Evolutionary conservation across 2,888 invertebrate genomes (phyloP), one percentile per base, ranked within the genome.

Genomic region (Melangyna quadrimaculata): DNA sequence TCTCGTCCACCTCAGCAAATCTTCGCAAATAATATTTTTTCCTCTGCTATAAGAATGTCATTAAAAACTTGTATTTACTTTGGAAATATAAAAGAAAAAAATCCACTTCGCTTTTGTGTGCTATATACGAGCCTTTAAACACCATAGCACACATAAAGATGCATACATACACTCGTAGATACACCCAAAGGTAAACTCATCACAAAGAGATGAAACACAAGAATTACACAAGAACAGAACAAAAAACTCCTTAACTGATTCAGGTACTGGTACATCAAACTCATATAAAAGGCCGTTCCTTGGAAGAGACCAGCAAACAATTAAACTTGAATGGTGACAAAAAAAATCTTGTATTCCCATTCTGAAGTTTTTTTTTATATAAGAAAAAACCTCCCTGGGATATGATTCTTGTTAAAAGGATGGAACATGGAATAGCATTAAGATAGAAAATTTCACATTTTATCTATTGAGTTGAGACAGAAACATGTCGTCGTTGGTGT

Each of bases 331-430:
- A 78, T 61, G 72, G 72, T 72, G 72, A 55, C 22, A 8, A 37
- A 32, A 55, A n/a, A 32, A 57, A 67, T 12, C 9, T 37, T 22
- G 10, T 59, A 32, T 74, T 69, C 53, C 19, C 59, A 74, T 45
- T 77, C 32, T 40, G 51, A 37, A 9, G 19, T 48, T 53, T 61
- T 51, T 61, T 29, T n/a, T n/a, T n/a, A n/a, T n/a, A n/a, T n/a
- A n/a, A n/a, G n/a, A n/a, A n/a, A 10, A 43, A n/a, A 61, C 29
- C 72, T 48, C 37, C 7, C 45, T 32, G 72, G 69, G 72, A 78
- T 73, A 73, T 69, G 78, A 78, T 24, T 78, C 73, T 45, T 78
- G 78, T 83, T 73, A 83, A 78, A 69, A 83, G 69, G 55, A 81
- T 65, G 43, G 12, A 29, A n/a, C n/a, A n/a, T n/a, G n/a, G 10